These are phyloP conservation scores for Cyrtorhinus lividipennis DNA, from an alignment of 1,140 invertebrate species.

Conservation along the genomic window DNA sequence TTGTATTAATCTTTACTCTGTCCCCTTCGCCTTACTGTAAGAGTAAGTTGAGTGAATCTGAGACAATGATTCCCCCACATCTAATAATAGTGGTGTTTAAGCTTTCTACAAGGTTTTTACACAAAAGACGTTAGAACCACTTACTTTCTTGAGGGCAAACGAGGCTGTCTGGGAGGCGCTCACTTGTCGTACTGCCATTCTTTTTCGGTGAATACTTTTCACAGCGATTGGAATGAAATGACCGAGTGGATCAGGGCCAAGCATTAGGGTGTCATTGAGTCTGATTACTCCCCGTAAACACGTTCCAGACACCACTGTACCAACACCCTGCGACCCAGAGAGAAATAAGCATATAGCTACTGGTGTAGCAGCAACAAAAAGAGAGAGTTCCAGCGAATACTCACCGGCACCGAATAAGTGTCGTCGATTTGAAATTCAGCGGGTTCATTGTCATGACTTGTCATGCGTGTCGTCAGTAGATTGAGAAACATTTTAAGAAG, in stretches of 20 bases:
- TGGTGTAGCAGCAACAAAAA: neutral
- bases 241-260: conserved; percentile 90
- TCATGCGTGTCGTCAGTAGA: conserved; percentile 78
- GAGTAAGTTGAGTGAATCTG: no score
- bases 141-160: conserved; percentile 91
- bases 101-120: neutral
- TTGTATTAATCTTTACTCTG: no score
- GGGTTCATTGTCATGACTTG: conserved; percentile 72
- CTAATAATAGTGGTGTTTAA: neutral
- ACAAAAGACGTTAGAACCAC: conserved; percentile 3
- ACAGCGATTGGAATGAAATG: conserved; percentile 84
- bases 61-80: neutral
- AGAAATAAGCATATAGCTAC: conserved; percentile 13
- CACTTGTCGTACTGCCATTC: conserved; percentile 93
- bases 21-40: no score
- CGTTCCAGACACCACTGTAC: conserved; percentile 95
- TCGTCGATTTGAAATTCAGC: conserved; percentile 99
- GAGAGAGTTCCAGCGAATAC: conserved; percentile 26
- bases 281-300: conserved; percentile 80
- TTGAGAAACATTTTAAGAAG: conserved; percentile 96
- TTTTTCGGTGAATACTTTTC: conserved; percentile 93
- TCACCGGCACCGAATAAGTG: conserved; percentile 90
- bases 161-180: conserved; percentile 95
- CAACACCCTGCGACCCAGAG: conserved; percentile 60
- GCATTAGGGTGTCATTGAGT: conserved; percentile 79